Conservation (phyloP, 2,888 invertebrate species). For the Microctonus brassicae region DNA sequence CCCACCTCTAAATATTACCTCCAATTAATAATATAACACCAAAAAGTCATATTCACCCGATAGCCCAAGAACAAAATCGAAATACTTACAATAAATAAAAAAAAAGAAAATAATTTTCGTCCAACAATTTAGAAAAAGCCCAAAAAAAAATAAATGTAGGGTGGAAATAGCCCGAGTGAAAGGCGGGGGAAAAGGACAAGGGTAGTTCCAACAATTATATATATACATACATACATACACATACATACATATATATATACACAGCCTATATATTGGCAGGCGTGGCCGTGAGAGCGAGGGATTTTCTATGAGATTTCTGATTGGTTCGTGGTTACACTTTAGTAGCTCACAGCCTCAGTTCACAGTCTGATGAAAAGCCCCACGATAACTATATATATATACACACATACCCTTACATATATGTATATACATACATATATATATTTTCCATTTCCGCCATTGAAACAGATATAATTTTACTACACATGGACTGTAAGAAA, state of each 20-base stretch:
- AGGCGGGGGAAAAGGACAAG: constrained; percentile 50
- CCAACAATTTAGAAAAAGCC: constrained; percentile 43
- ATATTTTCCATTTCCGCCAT: background rate
- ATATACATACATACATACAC: constrained; percentile 56
- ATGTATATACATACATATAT: constrained; percentile 5
- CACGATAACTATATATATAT: constrained; percentile 28
- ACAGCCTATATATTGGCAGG: constrained; percentile 69
- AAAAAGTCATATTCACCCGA: too few species aligned
- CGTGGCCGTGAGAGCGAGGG: constrained; percentile 65
- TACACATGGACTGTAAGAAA: too few species aligned
- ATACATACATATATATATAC: too few species aligned
- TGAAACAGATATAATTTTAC: too few species aligned
- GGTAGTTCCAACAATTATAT: constrained; percentile 62
- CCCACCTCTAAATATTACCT: too few species aligned
- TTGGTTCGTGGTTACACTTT: constrained; percentile 60
- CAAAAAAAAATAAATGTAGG: constrained; percentile 58
- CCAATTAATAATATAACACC: too few species aligned
- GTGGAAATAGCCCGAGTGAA: constrained; percentile 52
- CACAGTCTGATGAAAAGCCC: constrained; percentile 42
- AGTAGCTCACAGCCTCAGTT: constrained; percentile 52
- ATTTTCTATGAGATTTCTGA: constrained; percentile 61
- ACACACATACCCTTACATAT: constrained; percentile 43
- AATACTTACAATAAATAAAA: too few species aligned
- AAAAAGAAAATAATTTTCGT: constrained; percentile 64
- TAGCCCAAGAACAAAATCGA: too few species aligned